phyloP scores from a whole-genome alignment of 2,888 invertebrate genomes.

The Limnephilus auricula region DNA sequence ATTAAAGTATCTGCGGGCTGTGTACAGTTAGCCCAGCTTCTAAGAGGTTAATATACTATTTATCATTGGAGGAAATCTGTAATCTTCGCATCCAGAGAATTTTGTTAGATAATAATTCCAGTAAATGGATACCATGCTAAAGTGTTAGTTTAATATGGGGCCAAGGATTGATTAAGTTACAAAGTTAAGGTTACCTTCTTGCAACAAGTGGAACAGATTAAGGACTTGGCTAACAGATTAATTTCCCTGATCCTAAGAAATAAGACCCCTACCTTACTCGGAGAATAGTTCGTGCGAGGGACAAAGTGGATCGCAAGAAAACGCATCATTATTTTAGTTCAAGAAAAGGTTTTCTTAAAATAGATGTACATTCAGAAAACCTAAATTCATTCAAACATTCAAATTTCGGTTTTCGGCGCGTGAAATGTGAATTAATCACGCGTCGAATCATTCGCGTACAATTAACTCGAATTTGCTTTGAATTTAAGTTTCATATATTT shows the following conservation, averaged over 20 bases:
- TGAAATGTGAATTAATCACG: too few species aligned
- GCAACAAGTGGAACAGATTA: slow-evolving; percentile 2
- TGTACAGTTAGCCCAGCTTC: too few species aligned
- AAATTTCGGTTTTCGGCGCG: too few species aligned
- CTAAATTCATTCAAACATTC: too few species aligned
- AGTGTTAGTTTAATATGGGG: neutral
- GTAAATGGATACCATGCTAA: neutral
- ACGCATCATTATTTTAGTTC: neutral
- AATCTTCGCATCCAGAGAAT: neutral
- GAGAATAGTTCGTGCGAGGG: neutral
- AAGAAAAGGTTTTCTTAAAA: neutral
- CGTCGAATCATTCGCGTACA: too few species aligned
- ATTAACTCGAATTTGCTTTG: too few species aligned
- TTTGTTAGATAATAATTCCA: neutral
- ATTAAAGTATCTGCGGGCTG: too few species aligned
- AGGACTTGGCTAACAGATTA: neutral
- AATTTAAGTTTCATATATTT: too few species aligned
- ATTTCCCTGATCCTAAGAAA: neutral
- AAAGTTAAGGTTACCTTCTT: neutral
- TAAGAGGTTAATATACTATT: too few species aligned
- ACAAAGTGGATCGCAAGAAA: neutral
- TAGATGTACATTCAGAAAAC: neutral
- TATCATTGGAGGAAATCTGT: neutral
- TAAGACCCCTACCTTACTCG: neutral
- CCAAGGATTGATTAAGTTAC: neutral